These are phyloP conservation scores for Danionella dracula DNA, from an alignment of 2,797 vertebrate genomes.

Conservation along the genomic window DNA sequence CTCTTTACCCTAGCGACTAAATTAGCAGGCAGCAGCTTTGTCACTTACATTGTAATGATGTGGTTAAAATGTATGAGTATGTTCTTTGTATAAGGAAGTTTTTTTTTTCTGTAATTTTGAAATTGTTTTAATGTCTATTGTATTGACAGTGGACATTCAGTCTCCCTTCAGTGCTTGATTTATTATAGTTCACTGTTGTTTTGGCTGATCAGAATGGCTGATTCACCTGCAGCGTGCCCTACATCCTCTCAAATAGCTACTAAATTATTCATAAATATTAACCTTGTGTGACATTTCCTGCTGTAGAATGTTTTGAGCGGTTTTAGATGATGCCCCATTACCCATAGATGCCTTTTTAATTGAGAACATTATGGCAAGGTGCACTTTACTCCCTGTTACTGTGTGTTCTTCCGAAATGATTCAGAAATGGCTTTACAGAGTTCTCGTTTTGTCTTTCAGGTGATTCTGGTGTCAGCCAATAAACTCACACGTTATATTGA, in stretches of 20 bases:
- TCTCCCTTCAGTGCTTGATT: too few relatives aligned
- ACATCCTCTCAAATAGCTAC: constrained; percentile 20
- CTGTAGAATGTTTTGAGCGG: not conserved
- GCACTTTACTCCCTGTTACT: not conserved
- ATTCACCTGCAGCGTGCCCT: constrained; percentile 28
- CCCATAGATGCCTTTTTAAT: constrained; percentile 1
- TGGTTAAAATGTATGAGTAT: too few relatives aligned
- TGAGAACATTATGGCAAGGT: not conserved
- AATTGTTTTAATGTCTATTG: too few relatives aligned
- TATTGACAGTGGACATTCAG: too few relatives aligned
- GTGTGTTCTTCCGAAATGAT: not conserved
- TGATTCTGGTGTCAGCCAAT: constrained; percentile 97
- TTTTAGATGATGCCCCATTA: not conserved
- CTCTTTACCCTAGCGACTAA: too few relatives aligned
- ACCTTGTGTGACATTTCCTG: constrained; percentile 37
- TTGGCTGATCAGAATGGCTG: not conserved
- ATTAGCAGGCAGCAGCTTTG: too few relatives aligned
- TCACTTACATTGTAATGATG: too few relatives aligned
- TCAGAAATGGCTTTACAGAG: not conserved
- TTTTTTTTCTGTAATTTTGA: too few relatives aligned
- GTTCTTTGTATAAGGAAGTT: too few relatives aligned
- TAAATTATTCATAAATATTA: constrained; percentile 41
- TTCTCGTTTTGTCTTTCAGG: constrained; percentile 65
- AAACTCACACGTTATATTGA: constrained; percentile 96
- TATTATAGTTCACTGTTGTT: not conserved